These are phyloP conservation scores for Epinotia demarniana DNA, from an alignment of 2,888 invertebrate species.

Conservation along the genomic window DNA sequence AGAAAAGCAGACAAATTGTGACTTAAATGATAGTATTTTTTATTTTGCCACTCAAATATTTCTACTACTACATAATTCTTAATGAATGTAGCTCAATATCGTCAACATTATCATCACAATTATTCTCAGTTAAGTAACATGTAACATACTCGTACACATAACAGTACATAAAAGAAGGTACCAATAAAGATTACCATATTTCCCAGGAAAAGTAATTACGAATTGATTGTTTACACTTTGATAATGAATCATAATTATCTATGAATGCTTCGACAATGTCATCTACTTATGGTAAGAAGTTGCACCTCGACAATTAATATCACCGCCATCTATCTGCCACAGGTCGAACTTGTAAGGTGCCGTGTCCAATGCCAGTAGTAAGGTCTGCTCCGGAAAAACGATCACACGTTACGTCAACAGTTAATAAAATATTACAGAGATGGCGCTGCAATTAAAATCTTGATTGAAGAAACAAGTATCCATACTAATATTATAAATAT, in stretches of 20 bases:
- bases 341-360: not conserved
- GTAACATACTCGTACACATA: not conserved
- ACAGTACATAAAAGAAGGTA: not conserved
- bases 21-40: too few relatives aligned
- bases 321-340: constrained; percentile 16
- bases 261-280: too few relatives aligned
- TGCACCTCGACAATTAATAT: not conserved
- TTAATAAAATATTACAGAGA: not conserved
- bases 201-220: constrained; percentile 23
- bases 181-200: constrained; percentile 7
- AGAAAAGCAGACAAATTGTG: too few relatives aligned
- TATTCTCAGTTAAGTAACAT: not conserved
- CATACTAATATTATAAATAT: too few relatives aligned
- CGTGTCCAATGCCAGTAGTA: not conserved
- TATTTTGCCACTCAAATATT: too few relatives aligned
- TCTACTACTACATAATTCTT: too few relatives aligned
- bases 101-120: not conserved
- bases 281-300: not conserved
- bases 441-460: constrained; percentile 14
- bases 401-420: too few relatives aligned
- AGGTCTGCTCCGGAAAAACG: not conserved
- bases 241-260: not conserved
- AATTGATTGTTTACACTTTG: constrained; percentile 15
- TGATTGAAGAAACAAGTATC: not conserved
- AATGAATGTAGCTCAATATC: not conserved